phyloP scores from a whole-genome alignment of 1,140 invertebrate genomes.

The Formica selysi region DNA sequence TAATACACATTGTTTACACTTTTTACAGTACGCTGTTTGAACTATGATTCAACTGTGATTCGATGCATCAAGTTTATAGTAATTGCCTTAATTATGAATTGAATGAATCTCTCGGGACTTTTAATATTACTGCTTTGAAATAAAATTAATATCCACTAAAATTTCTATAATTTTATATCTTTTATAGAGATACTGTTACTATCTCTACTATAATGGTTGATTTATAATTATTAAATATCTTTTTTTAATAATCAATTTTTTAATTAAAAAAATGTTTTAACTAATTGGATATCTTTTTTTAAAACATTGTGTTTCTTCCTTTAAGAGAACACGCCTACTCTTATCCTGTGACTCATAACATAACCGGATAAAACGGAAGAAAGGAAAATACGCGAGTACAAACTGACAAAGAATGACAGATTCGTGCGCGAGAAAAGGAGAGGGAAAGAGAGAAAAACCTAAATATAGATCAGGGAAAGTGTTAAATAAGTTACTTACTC shows the following conservation, averaged over 20 bases:
- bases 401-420: not conserved
- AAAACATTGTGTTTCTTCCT: too few relatives aligned
- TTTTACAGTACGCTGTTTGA: not conserved
- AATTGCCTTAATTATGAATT: not conserved
- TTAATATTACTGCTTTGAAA: not conserved
- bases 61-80: not conserved
- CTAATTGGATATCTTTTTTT: not conserved
- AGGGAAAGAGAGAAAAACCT: not conserved
- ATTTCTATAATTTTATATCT: constrained; percentile 1
- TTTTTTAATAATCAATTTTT: too few relatives aligned
- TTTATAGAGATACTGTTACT: not conserved
- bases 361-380: too few relatives aligned
- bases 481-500: constrained; percentile 59
- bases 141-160: not conserved
- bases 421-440: not conserved
- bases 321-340: not conserved
- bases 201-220: not conserved
- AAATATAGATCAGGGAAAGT: not conserved
- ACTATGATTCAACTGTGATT: not conserved
- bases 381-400: not conserved
- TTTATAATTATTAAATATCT: not conserved
- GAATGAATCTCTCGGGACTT: not conserved
- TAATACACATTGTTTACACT: not conserved
- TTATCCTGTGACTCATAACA: not conserved
- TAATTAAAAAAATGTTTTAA: too few relatives aligned